Evolutionary conservation across 2,888 invertebrate genomes (phyloP).

Genomic region (Ptycholaimellus sp.): DNA sequence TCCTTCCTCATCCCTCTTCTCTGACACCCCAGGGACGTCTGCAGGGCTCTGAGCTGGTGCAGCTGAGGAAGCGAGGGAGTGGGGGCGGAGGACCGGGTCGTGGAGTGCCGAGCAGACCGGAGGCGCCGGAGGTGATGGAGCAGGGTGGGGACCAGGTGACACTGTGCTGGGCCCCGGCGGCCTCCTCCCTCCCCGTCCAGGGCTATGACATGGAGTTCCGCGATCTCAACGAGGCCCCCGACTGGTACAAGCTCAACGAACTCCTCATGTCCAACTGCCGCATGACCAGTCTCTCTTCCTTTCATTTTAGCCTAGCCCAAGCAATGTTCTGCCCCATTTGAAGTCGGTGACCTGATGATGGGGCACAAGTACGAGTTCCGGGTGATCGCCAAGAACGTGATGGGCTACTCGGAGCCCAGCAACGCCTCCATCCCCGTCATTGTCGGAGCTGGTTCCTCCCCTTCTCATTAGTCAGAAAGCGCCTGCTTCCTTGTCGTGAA

Average conservation of each 20-base stretch:
- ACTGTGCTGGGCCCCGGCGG: constrained; percentile 23
- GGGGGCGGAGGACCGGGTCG: constrained; percentile 3
- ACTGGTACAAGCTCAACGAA: constrained; percentile 24
- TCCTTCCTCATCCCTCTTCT: too few species aligned
- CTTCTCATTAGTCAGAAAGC: neutral
- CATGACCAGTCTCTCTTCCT: constrained; percentile 14
- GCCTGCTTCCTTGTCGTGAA: too few species aligned
- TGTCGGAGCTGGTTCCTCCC: constrained; percentile 10
- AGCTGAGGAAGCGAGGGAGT: constrained; percentile 10
- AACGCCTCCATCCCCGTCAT: constrained; percentile 18
- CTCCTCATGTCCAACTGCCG: constrained; percentile 21
- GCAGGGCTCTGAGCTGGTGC: constrained; percentile 16
- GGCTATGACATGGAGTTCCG: constrained; percentile 25
- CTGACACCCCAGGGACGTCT: too few species aligned
- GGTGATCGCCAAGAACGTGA: constrained; percentile 21
- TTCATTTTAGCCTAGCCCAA: neutral
- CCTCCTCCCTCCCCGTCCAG: constrained; percentile 20
- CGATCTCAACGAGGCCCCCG: constrained; percentile 19
- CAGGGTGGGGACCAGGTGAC: constrained; percentile 16
- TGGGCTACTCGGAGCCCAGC: constrained; percentile 20
- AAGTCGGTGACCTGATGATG: constrained; percentile 19
- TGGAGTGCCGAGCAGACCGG: constrained; percentile 15
- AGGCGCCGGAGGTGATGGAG: constrained; percentile 20
- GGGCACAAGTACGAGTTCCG: constrained; percentile 23
- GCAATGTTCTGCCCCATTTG: constrained; percentile 4